These are phyloP conservation scores for Crotalus tigris DNA, from an alignment of 2,113 vertebrate genomes.

Conservation along the genomic window DNA sequence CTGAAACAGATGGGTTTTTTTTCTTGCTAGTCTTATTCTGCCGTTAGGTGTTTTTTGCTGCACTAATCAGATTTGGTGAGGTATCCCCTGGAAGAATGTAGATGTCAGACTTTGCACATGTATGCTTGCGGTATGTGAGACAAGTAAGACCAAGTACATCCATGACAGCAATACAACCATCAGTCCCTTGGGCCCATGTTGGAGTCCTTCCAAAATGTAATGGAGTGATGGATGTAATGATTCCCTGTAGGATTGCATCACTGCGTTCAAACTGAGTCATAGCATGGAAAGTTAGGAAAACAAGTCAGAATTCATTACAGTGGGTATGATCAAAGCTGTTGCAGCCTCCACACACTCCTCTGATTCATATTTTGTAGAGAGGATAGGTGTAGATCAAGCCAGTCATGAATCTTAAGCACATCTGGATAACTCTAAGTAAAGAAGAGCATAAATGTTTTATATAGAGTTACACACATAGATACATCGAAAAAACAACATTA, in stretches of 20 bases:
- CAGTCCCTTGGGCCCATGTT: conserved; percentile 46
- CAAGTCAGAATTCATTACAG: conserved; percentile 56
- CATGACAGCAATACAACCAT: not conserved
- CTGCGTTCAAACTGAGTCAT: conserved; percentile 65
- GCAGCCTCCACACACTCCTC: not conserved
- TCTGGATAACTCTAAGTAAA: not conserved
- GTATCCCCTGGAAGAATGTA: conserved; percentile 50
- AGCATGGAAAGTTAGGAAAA: conserved; percentile 56
- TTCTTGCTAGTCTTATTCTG: not conserved
- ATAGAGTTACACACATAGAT: not conserved
- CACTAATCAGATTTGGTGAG: conserved; percentile 46
- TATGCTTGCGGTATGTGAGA: not conserved
- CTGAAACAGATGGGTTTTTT: conserved; percentile 44
- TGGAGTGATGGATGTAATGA: conserved; percentile 48
- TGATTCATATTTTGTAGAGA: conserved; percentile 1
- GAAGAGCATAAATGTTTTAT: not conserved
- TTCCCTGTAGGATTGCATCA: conserved; percentile 63
- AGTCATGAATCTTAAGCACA: not conserved
- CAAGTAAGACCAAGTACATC: conserved; percentile 24
- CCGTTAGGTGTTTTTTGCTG: conserved; percentile 7
- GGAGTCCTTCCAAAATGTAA: conserved; percentile 42
- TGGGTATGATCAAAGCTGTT: conserved; percentile 23
- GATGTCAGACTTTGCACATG: conserved; percentile 2
- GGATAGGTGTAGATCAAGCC: not conserved
- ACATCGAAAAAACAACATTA: not conserved